phyloP scores from a whole-genome alignment of 2,888 invertebrate genomes.

The Lamproptera curius region DNA sequence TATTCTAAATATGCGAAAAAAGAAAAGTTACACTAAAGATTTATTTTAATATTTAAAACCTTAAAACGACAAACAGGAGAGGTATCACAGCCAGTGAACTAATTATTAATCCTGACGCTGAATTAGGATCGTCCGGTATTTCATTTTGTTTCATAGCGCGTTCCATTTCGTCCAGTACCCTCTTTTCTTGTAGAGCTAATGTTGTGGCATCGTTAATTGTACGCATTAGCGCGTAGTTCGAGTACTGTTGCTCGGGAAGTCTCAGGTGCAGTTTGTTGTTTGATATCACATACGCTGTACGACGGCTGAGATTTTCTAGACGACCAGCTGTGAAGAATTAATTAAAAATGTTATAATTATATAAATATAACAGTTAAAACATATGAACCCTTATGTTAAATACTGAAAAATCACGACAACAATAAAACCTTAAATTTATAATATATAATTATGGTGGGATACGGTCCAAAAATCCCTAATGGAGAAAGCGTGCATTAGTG shows the following conservation, averaged over 20 bases:
- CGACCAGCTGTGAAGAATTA: conserved; percentile 38
- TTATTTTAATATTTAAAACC: too few relatives aligned
- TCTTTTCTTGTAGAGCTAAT: conserved; percentile 73
- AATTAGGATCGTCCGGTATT: conserved; percentile 53
- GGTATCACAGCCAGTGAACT: conserved; percentile 11
- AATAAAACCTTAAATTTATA: too few relatives aligned
- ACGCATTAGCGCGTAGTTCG: conserved; percentile 84
- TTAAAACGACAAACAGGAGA: conserved; percentile 2
- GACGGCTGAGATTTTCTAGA: conserved; percentile 39
- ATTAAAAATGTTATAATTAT: too few relatives aligned
- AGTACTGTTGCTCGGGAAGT: conserved; percentile 45
- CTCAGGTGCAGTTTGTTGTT: conserved; percentile 51
- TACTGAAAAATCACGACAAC: too few relatives aligned
- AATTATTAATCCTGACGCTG: conserved; percentile 20
- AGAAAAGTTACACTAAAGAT: too few relatives aligned
- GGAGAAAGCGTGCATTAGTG: too few relatives aligned
- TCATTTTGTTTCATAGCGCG: conserved; percentile 61
- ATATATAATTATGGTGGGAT: too few relatives aligned
- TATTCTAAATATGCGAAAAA: too few relatives aligned
- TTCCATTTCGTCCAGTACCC: conserved; percentile 68
- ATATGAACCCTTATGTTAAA: too few relatives aligned
- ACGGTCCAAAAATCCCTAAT: too few relatives aligned
- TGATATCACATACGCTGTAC: conserved; percentile 49
- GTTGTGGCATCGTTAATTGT: conserved; percentile 83
- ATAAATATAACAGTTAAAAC: too few relatives aligned